Conservation (phyloP, 2,113 vertebrate species). For the Seriola aureovittata region DNA sequence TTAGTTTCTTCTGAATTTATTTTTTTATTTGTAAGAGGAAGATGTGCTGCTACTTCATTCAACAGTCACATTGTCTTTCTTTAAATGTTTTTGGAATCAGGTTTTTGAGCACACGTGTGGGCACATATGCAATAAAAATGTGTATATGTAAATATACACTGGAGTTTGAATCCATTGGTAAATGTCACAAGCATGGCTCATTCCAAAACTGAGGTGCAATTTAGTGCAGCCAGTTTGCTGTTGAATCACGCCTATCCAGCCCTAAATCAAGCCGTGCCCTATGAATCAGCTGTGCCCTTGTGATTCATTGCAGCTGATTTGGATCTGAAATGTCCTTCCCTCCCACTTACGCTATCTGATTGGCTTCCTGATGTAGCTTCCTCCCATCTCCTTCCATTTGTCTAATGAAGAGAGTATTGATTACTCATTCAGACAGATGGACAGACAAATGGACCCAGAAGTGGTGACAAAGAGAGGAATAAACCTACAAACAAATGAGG, state of each 20-base stretch:
- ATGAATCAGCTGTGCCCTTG: constrained; percentile 78
- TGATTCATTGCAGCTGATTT: constrained; percentile 76
- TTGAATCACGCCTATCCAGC: constrained; percentile 56
- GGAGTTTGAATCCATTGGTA: constrained; percentile 38
- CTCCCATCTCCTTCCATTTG: constrained; percentile 77
- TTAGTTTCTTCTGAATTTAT: no score
- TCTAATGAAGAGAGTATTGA: constrained; percentile 81
- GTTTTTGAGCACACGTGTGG: background rate
- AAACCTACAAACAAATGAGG: constrained; percentile 29
- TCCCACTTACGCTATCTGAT: constrained; percentile 75
- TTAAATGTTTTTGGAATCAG: background rate
- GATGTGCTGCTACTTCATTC: background rate
- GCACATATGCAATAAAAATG: constrained; percentile 10
- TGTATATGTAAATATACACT: constrained; percentile 2
- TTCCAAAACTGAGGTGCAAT: constrained; percentile 33
- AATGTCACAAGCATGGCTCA: constrained; percentile 41
- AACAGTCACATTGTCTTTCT: background rate
- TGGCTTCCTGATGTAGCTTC: constrained; percentile 69
- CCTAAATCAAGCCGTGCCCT: constrained; percentile 69
- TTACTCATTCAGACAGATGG: constrained; percentile 67
- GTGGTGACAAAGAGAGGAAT: constrained; percentile 37
- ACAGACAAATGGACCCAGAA: constrained; percentile 60
- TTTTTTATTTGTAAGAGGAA: background rate
- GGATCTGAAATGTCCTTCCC: constrained; percentile 76
- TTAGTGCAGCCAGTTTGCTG: constrained; percentile 50